Conservation (phyloP, 2,888 invertebrate genomes). For the Anagyrus pseudococci region DNA sequence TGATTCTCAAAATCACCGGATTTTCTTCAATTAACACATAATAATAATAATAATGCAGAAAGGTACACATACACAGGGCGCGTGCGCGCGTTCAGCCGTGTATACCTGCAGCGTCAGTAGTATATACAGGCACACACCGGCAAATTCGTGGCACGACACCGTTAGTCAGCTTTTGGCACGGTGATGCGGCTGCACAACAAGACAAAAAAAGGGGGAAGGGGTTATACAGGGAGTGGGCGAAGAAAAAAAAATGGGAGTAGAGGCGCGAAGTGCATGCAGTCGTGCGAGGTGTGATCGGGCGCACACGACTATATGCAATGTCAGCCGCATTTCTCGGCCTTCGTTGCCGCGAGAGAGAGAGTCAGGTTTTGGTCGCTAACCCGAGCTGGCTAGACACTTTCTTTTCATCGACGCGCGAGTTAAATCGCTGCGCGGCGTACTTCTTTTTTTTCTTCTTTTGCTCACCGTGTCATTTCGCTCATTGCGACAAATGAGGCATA, state of each 20-base stretch:
- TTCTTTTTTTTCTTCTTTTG: neutral
- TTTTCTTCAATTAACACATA: too few relatives aligned
- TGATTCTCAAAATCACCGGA: too few relatives aligned
- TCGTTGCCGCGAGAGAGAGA: too few relatives aligned
- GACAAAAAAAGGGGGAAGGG: conserved; percentile 38
- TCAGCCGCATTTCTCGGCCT: neutral
- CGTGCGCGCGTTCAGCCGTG: too few relatives aligned
- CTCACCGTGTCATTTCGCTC: too few relatives aligned
- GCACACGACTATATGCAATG: neutral
- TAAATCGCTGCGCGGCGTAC: neutral
- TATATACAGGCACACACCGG: neutral
- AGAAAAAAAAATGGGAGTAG: conserved; percentile 9
- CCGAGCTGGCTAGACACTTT: conserved; percentile 34
- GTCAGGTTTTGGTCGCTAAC: too few relatives aligned
- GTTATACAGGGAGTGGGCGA: conserved; percentile 23
- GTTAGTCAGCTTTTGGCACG: conserved; percentile 58
- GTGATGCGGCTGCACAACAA: neutral
- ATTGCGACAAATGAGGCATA: too few relatives aligned
- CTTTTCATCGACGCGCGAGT: conserved; percentile 16
- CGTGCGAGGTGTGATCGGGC: neutral
- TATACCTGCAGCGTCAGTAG: neutral
- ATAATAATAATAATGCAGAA: too few relatives aligned
- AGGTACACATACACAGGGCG: too few relatives aligned
- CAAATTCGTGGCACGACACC: conserved; percentile 50
- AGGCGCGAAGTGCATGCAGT: conserved; percentile 13